These are phyloP conservation scores for Catonia carolina DNA, from an alignment of 2,888 invertebrate genomes.

Conservation along the genomic window DNA sequence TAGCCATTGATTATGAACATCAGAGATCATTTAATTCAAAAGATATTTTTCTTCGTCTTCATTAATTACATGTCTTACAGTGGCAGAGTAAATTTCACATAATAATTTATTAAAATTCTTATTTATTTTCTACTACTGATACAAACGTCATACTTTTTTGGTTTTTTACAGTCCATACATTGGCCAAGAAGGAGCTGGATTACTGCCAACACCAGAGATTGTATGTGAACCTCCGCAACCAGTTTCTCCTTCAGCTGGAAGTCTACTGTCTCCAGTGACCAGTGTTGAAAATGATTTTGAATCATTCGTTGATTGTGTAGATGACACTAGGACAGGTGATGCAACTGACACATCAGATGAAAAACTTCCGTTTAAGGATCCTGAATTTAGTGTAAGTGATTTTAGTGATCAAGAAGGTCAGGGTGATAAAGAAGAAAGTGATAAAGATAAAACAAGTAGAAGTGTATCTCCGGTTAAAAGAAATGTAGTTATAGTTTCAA, in stretches of 20 bases:
- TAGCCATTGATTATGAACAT: no score
- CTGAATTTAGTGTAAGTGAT: conserved; percentile 12
- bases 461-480: neutral
- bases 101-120: no score
- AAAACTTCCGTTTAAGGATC: conserved; percentile 11
- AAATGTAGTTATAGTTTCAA: neutral
- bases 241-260: conserved; percentile 11
- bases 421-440: conserved; percentile 35
- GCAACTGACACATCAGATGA: conserved; percentile 22
- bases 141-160: neutral
- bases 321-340: conserved; percentile 3
- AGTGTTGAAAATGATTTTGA: conserved; percentile 20
- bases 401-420: conserved; percentile 27
- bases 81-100: no score
- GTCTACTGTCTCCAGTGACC: conserved; percentile 12
- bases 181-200: conserved; percentile 16
- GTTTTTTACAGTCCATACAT: conserved; percentile 28
- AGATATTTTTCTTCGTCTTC: no score
- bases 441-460: conserved; percentile 29
- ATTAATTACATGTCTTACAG: no score
- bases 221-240: conserved; percentile 2
- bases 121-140: no score
- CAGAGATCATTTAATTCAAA: no score
- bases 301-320: conserved; percentile 22
- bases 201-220: neutral